Base-by-base conservation (phyloP, 2,888 invertebrate genomes). In the Drosophila lacicola region DNA sequence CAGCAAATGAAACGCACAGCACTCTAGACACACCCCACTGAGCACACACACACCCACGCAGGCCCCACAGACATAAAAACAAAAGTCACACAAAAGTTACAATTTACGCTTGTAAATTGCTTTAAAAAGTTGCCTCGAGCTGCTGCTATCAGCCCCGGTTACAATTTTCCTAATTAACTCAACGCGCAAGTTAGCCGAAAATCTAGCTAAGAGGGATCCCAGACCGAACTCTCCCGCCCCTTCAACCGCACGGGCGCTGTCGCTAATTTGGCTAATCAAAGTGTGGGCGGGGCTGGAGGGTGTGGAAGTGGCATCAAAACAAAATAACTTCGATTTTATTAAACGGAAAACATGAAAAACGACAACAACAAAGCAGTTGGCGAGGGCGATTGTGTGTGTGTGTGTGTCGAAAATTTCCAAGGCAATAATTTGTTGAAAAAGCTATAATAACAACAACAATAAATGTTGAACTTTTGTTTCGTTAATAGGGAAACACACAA, bases 71-170 rank as follows among this genome's bases (percentile, higher is more conserved):
- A 51, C 54, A 50, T 64, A 49, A 62, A 56, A 69, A 69, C 74
- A 68, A 73, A 75, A 80, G 76, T 66, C 64, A 71, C 75, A 73
- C 80, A 80, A 75, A 87, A 87, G 87, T 83, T 84, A 81, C 88
- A 87, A 82, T 87, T 83, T 87, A 83, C 88, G 86, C 81, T 83
- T 83, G 88, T 86, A 85, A 85, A 85, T 88, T 85, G 86, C 86
- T 88, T 85, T 85, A 88, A 88, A 88, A 85, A 85, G 75, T 88
- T 85, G 71, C 64, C 65, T 57, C 37, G 34, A 50, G 19, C 51
- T 53, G 60, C 58, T 70, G 85, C 77, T 79, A 82, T 81, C 85
- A 75, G 70, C 66, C 55, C 58, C 72, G 44, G 69, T 68, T 74
- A 83, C 81, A 88, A 88, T 85, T 85, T 85, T 73, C 68, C 88